Evolutionary conservation across 1,140 invertebrate genomes (phyloP), one percentile per base, ranked within the genome.

Genomic region (Lucilia sericata): DNA sequence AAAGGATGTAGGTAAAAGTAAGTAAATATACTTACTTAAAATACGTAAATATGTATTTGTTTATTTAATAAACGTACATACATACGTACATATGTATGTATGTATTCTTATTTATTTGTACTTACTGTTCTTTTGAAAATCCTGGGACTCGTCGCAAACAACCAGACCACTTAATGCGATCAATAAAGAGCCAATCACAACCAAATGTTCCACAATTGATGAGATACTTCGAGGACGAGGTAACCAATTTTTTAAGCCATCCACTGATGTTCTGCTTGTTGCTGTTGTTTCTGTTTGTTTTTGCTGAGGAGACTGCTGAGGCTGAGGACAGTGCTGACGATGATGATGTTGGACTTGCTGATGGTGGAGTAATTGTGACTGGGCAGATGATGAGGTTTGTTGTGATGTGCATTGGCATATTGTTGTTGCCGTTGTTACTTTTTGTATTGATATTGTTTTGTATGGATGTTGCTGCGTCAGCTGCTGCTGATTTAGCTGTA

Each of bases 41-140:
- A 30, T 30, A 30, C 25, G 25, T 30, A 30, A 30, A 30, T 30
- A 30, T 30, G 55, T 60, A n/a, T n/a, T 17, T 60, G 55, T 60
- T 60, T 60, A 17, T 14, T 60, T 60, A 12, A 5, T 60, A 14
- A 7, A 14, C 14, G n/a, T 60, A 14, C 25, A 14, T 60, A 14
- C 14, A n/a, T 60, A n/a, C 14, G 17, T 17, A 17, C 7, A 14
- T 60, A 14, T n/a, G n/a, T 60, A 14, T 30, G 25, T 3, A 30
- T 60, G 55, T 60, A 60, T 60, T 60, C 5, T 5, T 60, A 60
- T 60, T 60, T 17, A 7, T 60, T 34, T 47, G 19, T 49, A 90
- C 89, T 90, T 86, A 90, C 89, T 90, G 87, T 90, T 90, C 85
- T 89, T 90, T 86, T 90, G 89, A 86, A 90, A 90, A 49, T 90